Base-by-base conservation (phyloP, 2,113 vertebrate genomes). In the Pedetes capensis region DNA sequence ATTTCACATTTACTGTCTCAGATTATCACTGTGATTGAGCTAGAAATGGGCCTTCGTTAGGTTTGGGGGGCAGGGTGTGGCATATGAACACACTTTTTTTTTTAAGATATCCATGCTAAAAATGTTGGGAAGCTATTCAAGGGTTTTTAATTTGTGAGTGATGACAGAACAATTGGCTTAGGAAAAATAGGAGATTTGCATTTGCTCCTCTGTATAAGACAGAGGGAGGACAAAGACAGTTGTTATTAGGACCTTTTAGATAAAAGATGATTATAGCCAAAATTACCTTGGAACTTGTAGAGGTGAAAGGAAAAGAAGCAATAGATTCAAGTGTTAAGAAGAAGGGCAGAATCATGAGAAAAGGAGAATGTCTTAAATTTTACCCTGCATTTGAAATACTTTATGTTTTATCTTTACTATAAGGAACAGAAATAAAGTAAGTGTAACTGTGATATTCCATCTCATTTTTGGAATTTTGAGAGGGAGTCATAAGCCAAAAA, bases 341-440 rank as follows among this genome's bases (percentile, higher is more conserved):
- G 75, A 20, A 74, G 3, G 22, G 34, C 44, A 44, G 8, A 6
- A 86, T 51, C 32, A 59, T 78, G 5, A 42, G 32, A 44, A 79
- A 72, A 71, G 34, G 14, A 6, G 1, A 51, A 51, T 27, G 44
- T 51, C 63, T 87, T 49, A 4, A 53, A 49, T 87, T 87, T 87
- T 47, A 69, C 59, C 49, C 17, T 86, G 34, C 25, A 49, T 44
- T 64, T 61, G 49, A 94, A 95, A 29, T 63, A n/a, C 6, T 68
- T 69, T 63, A 25, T n/a, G n/a, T 75, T 96, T 87, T 78, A 86
- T 74, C 72, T 68, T 80, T 44, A 92, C 34, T 71, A 29, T 69
- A 72, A 87, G 12, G 32, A 89, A 39, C 92, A 49, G n/a, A 96
- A 34, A 12, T 72, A 34, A 76, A 76, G 79, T 93, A 71, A 94